phyloP scores from a whole-genome alignment of 2,797 vertebrate genomes.

The Falco concolor region DNA sequence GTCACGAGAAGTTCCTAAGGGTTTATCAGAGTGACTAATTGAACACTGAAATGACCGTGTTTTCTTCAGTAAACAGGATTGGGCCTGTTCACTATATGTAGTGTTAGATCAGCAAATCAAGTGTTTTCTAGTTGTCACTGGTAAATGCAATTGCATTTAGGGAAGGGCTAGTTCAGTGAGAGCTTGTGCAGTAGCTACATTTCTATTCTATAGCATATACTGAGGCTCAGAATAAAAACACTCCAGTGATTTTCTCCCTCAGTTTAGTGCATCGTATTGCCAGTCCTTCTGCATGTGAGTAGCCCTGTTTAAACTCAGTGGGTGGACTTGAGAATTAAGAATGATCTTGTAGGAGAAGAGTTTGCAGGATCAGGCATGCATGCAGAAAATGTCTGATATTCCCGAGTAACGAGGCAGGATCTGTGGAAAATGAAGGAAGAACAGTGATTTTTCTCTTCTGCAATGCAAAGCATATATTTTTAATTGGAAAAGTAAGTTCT shows the following conservation, averaged over 20 bases:
- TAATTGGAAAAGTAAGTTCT: slow-evolving; percentile 53
- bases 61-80: slow-evolving; percentile 22
- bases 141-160: not conserved
- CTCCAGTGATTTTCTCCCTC: not conserved
- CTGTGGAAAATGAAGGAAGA: slow-evolving; percentile 10
- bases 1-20: not conserved
- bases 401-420: slow-evolving; percentile 1
- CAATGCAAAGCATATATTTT: slow-evolving; percentile 6
- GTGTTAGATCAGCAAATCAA: slow-evolving; percentile 48
- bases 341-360: slow-evolving; percentile 21
- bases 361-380: slow-evolving; percentile 47
- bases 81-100: slow-evolving; percentile 23
- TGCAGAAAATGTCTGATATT: slow-evolving; percentile 40
- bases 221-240: not conserved
- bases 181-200: not conserved
- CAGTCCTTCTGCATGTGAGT: slow-evolving; percentile 11
- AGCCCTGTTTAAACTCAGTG: slow-evolving; percentile 42
- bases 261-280: not conserved
- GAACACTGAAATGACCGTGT: not conserved
- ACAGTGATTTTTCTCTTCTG: slow-evolving; percentile 3
- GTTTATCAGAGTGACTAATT: slow-evolving; percentile 19
- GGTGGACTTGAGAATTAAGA: slow-evolving; percentile 36
- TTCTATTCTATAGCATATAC: not conserved
- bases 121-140: slow-evolving; percentile 49
- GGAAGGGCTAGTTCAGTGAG: not conserved